A percentile compares a stretch with the other conserved stretches of the same genome.
Conservation (phyloP, 2,113 vertebrate species). For the Tor tambroides region DNA sequence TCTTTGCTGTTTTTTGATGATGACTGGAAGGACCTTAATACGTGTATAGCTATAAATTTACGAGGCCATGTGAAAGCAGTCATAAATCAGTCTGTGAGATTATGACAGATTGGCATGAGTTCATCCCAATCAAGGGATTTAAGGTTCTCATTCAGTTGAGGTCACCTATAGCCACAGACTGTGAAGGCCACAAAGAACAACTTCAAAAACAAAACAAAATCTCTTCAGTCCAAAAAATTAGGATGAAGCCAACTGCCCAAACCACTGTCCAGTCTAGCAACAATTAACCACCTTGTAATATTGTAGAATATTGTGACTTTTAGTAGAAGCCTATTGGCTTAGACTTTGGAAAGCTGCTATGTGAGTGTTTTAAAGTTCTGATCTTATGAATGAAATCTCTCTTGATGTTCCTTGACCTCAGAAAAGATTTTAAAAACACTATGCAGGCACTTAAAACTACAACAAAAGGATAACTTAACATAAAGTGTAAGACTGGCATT, state of each 20-base stretch:
- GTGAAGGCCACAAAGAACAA: constrained; percentile 39
- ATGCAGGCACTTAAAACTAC: constrained; percentile 68
- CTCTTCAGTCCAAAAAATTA: no score
- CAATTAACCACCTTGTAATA: background rate
- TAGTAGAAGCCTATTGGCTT: background rate
- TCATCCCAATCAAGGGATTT: constrained; percentile 1
- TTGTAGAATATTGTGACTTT: background rate
- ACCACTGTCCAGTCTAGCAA: background rate
- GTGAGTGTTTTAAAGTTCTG: background rate
- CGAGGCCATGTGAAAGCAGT: constrained; percentile 26
- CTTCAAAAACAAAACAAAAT: constrained; percentile 4
- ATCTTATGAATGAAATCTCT: background rate
- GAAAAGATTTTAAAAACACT: background rate
- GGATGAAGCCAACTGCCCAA: background rate
- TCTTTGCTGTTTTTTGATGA: background rate
- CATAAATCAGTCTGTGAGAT: constrained; percentile 32
- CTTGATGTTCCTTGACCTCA: background rate
- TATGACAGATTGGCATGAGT: background rate
- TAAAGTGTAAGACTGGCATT: constrained; percentile 33
- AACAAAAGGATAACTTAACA: constrained; percentile 55
- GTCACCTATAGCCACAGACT: constrained; percentile 45
- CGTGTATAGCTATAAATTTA: background rate
- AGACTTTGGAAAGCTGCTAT: background rate
- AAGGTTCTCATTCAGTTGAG: background rate
- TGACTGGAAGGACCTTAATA: background rate